Evolutionary conservation across 1,140 invertebrate species (phyloP).

Genomic region (Ceratosolen fusciceps): DNA sequence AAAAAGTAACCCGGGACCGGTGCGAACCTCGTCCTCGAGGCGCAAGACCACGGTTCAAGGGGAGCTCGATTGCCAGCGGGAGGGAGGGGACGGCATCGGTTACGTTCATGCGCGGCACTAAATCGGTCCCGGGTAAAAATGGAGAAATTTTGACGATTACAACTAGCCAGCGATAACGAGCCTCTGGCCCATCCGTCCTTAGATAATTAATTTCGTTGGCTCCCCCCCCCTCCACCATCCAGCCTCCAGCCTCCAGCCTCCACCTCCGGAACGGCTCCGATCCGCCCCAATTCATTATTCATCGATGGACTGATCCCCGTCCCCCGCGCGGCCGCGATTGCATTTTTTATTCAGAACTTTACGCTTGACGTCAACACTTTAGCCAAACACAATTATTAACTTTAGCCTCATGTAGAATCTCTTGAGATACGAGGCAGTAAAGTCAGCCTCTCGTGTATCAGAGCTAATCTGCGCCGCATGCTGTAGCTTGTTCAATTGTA

Average conservation of each 20-base stretch:
- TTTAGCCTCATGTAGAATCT: constrained; percentile 10
- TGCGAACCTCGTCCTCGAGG: background rate
- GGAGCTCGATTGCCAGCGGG: background rate
- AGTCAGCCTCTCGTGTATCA: constrained; percentile 18
- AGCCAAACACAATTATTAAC: constrained; percentile 15
- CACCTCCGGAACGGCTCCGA: too few species aligned
- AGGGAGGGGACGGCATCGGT: background rate
- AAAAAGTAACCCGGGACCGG: background rate
- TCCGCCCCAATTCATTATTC: background rate
- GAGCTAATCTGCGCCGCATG: constrained; percentile 1
- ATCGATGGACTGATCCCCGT: background rate
- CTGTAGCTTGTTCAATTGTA: constrained; percentile 20
- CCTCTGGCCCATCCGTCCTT: too few species aligned
- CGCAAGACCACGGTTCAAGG: background rate
- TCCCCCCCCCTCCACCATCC: too few species aligned
- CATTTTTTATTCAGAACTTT: constrained; percentile 6
- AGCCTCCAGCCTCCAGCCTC: too few species aligned
- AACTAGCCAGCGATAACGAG: too few species aligned
- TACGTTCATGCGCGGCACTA: background rate
- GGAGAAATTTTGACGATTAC: background rate
- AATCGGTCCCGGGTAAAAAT: background rate
- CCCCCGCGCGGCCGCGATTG: background rate
- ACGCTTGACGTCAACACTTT: background rate
- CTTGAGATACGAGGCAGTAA: constrained; percentile 15
- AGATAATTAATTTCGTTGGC: too few species aligned